Conservation (phyloP, 1,140 invertebrate species). For the Thaumetopoea pityocampa region DNA sequence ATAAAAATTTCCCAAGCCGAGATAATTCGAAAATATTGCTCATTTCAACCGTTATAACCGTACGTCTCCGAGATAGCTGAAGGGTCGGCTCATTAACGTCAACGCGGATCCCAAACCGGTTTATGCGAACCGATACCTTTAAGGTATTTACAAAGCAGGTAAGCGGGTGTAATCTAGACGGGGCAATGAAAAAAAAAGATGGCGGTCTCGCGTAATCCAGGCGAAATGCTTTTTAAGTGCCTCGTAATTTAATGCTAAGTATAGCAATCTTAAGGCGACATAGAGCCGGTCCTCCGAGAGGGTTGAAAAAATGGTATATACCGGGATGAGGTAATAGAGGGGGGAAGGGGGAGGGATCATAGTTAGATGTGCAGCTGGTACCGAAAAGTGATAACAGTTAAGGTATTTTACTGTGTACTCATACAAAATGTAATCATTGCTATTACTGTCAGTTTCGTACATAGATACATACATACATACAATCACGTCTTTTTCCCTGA, state of each 20-base stretch:
- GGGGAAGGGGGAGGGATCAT: conserved; percentile 43
- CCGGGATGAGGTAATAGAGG: conserved; percentile 13
- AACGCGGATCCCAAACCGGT: conserved; percentile 47
- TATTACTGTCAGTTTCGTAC: too few species aligned
- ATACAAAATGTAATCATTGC: too few species aligned
- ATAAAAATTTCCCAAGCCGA: conserved; percentile 32
- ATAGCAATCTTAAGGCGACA: conserved; percentile 62
- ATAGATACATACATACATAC: too few species aligned
- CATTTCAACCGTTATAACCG: conserved; percentile 36
- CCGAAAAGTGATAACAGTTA: conserved; percentile 55
- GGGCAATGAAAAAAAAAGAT: conserved; percentile 51
- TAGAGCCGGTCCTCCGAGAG: conserved; percentile 46
- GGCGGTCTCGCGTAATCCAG: conserved; percentile 46
- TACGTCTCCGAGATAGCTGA: conserved; percentile 59
- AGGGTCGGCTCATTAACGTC: conserved; percentile 64
- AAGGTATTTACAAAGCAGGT: conserved; percentile 66
- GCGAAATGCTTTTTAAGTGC: conserved; percentile 55
- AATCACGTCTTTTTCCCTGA: too few species aligned
- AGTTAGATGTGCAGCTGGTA: conserved; percentile 59
- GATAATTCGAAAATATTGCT: conserved; percentile 45
- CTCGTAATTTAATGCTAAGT: conserved; percentile 70
- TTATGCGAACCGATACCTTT: conserved; percentile 62
- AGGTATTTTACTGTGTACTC: conserved; percentile 50
- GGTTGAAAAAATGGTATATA: conserved; percentile 67
- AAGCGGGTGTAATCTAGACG: conserved; percentile 48